Base-by-base conservation (phyloP, 2,797 vertebrate genomes). In the Schizopygopsis pylzovi region DNA sequence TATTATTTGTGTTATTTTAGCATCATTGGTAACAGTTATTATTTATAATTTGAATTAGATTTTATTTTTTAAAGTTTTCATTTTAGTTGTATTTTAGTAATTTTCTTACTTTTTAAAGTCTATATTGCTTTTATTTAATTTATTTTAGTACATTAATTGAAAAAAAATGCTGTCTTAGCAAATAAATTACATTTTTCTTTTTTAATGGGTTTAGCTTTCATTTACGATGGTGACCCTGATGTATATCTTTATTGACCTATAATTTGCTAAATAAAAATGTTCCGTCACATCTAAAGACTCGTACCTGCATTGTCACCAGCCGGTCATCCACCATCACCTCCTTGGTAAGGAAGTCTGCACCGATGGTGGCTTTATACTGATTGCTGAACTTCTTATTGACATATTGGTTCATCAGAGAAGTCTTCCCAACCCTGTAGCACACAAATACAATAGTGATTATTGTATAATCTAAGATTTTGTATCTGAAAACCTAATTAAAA, bases 331-430 rank as follows among this genome's bases (percentile, higher is more conserved):
- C 92, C 92, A 92, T 92, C 72, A 93, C 89, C 81, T 93, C 92
- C 87, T 92, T 93, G 47, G 92, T 93, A 41, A 93, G 90, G 86
- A 93, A 93, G 72, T 93, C 92, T 3, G 92, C 92, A 65, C 92
- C 92, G 52, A 93, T 92, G 11, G 92, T 93, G 39, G 92, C 92
- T 89, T 93, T 93, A 88, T 93, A 93, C 89, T 93, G 92, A 86
- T 92, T 93, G 84, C 92, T 93, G 84, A 93, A 93, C 79, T 93
- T 93, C 89, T 91, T 92, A 85, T 93, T 93, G 39, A 93, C 92
- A 89, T 92, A 93, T 59, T 93, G 92, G 83, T 92, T 93, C 92
- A 93, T 92, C 87, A 93, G 77, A 37, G 92, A 93, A 6, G 92
- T 93, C 75, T 93, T 93, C 49, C 92, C 92, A 84, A 93, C 92